phyloP scores from a whole-genome alignment of 2,888 invertebrate species.

The Ctenicera cuprea region DNA sequence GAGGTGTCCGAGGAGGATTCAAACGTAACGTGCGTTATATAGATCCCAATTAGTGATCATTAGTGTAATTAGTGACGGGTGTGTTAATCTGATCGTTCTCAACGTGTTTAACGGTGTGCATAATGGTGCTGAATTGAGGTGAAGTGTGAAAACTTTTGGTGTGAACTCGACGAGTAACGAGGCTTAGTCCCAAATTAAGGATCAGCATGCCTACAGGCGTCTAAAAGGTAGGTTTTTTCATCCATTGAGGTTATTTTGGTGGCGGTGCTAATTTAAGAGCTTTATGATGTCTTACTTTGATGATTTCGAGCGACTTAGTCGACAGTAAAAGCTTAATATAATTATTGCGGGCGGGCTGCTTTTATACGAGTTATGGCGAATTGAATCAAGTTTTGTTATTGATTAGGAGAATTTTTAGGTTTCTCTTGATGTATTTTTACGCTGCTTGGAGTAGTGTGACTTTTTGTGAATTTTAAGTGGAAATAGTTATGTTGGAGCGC shows the following conservation, averaged over 20 bases:
- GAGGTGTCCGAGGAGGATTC: background rate
- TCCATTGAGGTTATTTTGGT: background rate
- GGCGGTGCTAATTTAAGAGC: background rate
- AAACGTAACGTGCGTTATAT: constrained; percentile 18
- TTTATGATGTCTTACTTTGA: constrained; percentile 7
- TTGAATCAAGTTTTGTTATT: background rate
- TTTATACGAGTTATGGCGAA: background rate
- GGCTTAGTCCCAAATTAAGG: constrained; percentile 15
- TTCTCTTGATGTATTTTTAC: too few relatives aligned
- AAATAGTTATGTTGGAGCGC: too few relatives aligned
- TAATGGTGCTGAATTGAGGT: constrained; percentile 35
- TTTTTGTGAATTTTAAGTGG: too few relatives aligned
- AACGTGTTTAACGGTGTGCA: constrained; percentile 38
- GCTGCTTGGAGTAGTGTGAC: too few relatives aligned
- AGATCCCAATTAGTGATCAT: constrained; percentile 36
- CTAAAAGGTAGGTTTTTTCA: constrained; percentile 19
- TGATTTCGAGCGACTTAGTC: background rate
- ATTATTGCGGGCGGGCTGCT: background rate
- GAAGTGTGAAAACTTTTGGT: constrained; percentile 39
- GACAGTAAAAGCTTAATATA: constrained; percentile 3
- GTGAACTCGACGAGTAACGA: constrained; percentile 19
- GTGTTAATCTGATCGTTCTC: constrained; percentile 36
- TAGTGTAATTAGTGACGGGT: constrained; percentile 42
- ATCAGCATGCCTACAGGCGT: constrained; percentile 19
- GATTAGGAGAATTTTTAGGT: background rate